Conservation (phyloP, 2,888 invertebrate species). For the Metallyticus violacea region DNA sequence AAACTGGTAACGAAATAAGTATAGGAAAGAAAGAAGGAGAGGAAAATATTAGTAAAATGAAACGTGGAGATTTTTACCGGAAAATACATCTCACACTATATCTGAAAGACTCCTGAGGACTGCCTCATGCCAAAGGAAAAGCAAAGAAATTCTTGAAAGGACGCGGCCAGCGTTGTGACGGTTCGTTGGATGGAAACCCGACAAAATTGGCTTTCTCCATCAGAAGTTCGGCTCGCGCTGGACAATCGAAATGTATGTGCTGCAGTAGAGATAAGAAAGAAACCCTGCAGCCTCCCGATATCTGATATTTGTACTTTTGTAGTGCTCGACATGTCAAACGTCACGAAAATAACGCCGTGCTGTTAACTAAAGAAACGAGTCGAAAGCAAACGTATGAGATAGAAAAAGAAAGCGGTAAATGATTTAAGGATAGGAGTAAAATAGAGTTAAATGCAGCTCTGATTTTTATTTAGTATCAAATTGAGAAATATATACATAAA, state of each 20-base stretch:
- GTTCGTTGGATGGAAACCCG: too few species aligned
- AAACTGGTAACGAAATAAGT: background rate
- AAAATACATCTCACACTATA: background rate
- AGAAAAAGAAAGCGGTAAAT: too few species aligned
- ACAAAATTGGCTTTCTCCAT: background rate
- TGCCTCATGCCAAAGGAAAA: too few species aligned
- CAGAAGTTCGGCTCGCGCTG: background rate
- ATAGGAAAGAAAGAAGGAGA: background rate
- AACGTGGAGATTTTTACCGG: too few species aligned
- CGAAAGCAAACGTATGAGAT: too few species aligned
- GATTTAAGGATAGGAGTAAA: too few species aligned
- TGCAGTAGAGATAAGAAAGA: background rate
- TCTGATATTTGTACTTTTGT: background rate
- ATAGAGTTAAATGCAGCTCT: too few species aligned
- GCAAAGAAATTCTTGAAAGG: too few species aligned
- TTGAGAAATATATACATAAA: too few species aligned
- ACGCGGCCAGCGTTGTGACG: background rate
- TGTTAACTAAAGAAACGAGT: too few species aligned
- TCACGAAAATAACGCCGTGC: background rate
- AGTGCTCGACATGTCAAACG: background rate
- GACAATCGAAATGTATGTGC: background rate
- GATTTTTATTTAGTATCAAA: too few species aligned
- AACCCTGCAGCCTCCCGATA: background rate
- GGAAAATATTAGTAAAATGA: too few species aligned
- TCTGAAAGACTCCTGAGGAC: background rate